Base-by-base conservation (phyloP, 2,888 invertebrate species). In the Agriopis aurantiaria region DNA sequence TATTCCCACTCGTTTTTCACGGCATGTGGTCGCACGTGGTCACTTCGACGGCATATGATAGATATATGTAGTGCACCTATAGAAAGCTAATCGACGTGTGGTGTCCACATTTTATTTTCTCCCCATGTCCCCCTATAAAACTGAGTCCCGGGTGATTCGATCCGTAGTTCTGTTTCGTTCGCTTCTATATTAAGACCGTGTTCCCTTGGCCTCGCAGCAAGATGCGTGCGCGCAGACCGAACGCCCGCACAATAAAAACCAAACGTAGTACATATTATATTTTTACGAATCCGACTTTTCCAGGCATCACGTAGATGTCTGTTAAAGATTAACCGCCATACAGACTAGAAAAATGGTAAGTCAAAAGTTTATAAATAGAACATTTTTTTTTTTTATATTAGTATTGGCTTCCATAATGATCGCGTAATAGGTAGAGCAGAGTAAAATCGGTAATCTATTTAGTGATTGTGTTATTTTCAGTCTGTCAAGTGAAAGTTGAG, bases 201-300 rank as follows among this genome's bases (percentile, higher is more conserved):
- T 86, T 83, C 85, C 81, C 52, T 81, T 84, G 91, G 88, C 92
- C 92, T 92, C 91, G 89, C 72, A 70, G 76, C 83, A 84, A 75
- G 76, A 93, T 93, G 93, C 89, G 88, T 82, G 75, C 80, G 88
- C 92, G 91, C 93, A 92, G 82, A 86, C 78, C 82, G 79, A 82
- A 78, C 83, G 85, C 74, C 80, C 85, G 82, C 87, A 82, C 89
- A 88, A 86, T 85, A 88, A 91, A 89, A 91, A 86, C 84, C 87
- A 91, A 91, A 90, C 93, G 92, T 89, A 91, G 91, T 85, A 90
- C 91, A 88, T 92, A 91, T 90, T 91, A 91, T 91, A 92, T 91
- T 90, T 92, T 91, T 88, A 85, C 89, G 89, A 92, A 85, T 80
- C 80, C 88, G 87, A 89, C 81, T 83, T 86, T 84, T 79, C 82